These are phyloP conservation scores for Megathymus violae DNA, from an alignment of 1,140 invertebrate genomes.

Conservation along the genomic window DNA sequence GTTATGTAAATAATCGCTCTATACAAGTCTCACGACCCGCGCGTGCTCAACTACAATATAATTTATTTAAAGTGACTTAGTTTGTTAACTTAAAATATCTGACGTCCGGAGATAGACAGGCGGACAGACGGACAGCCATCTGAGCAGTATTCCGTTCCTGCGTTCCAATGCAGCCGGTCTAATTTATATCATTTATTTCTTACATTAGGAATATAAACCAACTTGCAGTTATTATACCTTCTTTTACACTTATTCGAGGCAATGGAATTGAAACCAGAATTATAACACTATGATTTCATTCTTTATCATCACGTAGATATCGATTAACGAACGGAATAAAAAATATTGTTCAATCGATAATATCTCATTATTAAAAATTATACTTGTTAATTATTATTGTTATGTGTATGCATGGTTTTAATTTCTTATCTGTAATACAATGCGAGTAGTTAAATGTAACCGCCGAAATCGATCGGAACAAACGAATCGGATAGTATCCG, in stretches of 20 bases:
- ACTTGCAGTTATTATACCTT: background rate
- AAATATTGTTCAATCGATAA: background rate
- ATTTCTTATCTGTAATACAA: slow-evolving; percentile 32
- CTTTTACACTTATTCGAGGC: no score
- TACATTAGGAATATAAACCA: background rate
- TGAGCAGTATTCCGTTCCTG: slow-evolving; percentile 20
- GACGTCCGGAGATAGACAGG: slow-evolving; percentile 17
- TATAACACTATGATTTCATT: no score
- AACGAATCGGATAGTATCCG: slow-evolving; percentile 67
- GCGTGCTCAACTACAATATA: slow-evolving; percentile 24
- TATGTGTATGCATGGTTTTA: background rate
- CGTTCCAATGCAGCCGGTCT: background rate
- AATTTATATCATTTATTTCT: slow-evolving; percentile 22
- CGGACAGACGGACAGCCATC: slow-evolving; percentile 26
- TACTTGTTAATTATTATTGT: background rate
- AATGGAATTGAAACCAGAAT: no score
- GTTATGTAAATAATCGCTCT: background rate
- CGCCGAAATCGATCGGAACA: slow-evolving; percentile 52
- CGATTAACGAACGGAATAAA: no score
- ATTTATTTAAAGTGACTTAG: slow-evolving; percentile 30
- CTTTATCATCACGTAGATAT: no score
- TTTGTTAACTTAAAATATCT: slow-evolving; percentile 34
- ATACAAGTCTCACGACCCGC: background rate
- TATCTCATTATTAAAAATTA: background rate
- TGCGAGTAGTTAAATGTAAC: slow-evolving; percentile 21